A percentile compares a stretch with the other conserved stretches of the same genome.
phyloP scores from a whole-genome alignment of 2,113 vertebrate species.

The Oceanodroma tethys region DNA sequence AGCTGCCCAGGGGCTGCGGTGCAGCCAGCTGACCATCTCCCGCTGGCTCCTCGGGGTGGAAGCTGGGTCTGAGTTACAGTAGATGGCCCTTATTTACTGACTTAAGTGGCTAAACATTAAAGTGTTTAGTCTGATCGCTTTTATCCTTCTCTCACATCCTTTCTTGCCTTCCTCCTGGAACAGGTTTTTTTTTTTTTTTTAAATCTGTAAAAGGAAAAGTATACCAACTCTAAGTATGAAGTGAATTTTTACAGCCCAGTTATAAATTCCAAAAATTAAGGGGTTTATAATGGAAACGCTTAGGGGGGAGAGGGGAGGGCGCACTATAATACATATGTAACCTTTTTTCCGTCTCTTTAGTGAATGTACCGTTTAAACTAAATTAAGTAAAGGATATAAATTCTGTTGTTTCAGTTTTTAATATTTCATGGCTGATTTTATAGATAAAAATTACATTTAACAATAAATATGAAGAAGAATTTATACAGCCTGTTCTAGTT shows the following conservation, averaged over 20 bases:
- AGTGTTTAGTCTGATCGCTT: not conserved
- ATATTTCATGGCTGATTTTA: conserved; percentile 82
- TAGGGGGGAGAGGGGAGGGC: conserved; percentile 18
- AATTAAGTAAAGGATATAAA: conserved; percentile 80
- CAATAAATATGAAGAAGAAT: conserved; percentile 81
- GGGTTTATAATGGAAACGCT: conserved; percentile 67
- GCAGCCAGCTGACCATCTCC: not conserved
- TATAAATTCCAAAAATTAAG: conserved; percentile 71
- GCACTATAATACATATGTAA: conserved; percentile 34
- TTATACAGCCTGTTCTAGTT: conserved; percentile 76
- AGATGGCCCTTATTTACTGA: not conserved
- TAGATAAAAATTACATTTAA: conserved; percentile 82
- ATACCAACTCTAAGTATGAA: conserved; percentile 56
- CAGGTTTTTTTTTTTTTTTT: not conserved
- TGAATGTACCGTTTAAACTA: conserved; percentile 77
- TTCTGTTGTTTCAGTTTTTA: conserved; percentile 80
- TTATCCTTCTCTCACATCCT: not conserved
- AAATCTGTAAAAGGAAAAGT: conserved; percentile 44
- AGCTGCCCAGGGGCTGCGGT: not conserved
- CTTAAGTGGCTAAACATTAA: not conserved
- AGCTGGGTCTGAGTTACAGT: not conserved
- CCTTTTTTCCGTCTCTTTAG: conserved; percentile 55
- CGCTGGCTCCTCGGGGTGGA: accelerated
- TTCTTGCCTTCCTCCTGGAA: not conserved
- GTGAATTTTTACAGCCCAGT: conserved; percentile 64